Evolutionary conservation across 1,140 invertebrate genomes (phyloP).

Genomic region (Euwallacea similis): DNA sequence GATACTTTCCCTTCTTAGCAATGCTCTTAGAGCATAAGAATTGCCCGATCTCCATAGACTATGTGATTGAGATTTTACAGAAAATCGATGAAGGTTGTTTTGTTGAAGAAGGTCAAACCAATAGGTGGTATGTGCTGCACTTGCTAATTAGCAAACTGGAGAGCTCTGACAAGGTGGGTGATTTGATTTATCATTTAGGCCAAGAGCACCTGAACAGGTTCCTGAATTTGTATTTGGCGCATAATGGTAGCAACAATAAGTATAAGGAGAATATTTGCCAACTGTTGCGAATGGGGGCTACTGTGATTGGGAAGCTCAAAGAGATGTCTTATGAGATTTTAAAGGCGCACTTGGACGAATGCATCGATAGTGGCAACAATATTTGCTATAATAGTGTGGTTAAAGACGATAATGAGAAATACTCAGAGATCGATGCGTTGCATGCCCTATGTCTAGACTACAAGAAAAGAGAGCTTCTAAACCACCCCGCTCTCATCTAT

Average conservation of each 20-base stretch:
- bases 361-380: conserved; percentile 27
- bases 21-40: conserved; percentile 29
- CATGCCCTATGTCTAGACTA: conserved; percentile 21
- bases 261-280: conserved; percentile 36
- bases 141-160: conserved; percentile 31
- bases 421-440: conserved; percentile 32
- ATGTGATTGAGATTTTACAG: conserved; percentile 21
- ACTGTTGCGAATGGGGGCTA: conserved; percentile 33
- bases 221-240: conserved; percentile 30
- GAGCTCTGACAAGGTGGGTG: background rate
- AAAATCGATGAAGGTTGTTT: conserved; percentile 5
- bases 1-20: conserved; percentile 41
- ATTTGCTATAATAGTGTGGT: conserved; percentile 41
- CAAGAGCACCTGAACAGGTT: conserved; percentile 22
- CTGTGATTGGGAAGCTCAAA: background rate
- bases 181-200: background rate
- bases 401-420: conserved; percentile 21
- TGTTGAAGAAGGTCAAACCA: background rate
- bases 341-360: conserved; percentile 38
- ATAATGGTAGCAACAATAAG: conserved; percentile 10
- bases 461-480: conserved; percentile 33
- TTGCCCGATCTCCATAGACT: background rate
- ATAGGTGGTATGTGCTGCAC: conserved; percentile 17
- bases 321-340: conserved; percentile 24
- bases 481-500: conserved; percentile 38